Evolutionary conservation across 2,888 invertebrate species (phyloP).

Genomic region (Drosophila borealis): DNA sequence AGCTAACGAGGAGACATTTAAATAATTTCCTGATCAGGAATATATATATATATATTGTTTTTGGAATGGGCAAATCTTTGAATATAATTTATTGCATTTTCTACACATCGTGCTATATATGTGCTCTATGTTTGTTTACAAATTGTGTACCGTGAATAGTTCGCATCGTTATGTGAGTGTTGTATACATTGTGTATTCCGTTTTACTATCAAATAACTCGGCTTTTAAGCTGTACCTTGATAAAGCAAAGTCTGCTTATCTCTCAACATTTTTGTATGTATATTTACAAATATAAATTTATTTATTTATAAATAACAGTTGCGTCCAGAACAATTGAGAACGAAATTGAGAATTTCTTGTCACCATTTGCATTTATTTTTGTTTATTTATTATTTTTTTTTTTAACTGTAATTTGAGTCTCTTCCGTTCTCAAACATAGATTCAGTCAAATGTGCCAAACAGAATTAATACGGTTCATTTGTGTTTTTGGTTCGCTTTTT

Average conservation of each 20-base stretch:
- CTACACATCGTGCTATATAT: background rate
- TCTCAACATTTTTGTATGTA: background rate
- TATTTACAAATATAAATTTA: background rate
- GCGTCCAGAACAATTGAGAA: background rate
- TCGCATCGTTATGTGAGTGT: background rate
- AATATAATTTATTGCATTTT: too few species aligned
- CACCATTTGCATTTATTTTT: background rate
- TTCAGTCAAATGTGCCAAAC: background rate
- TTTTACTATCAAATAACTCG: constrained; percentile 2
- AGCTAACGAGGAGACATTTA: too few species aligned
- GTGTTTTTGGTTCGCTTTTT: background rate
- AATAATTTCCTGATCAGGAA: too few species aligned
- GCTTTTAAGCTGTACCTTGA: constrained; percentile 20
- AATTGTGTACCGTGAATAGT: background rate
- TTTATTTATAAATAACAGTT: background rate
- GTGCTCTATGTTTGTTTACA: background rate
- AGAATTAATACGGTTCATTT: too few species aligned
- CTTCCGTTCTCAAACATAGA: background rate
- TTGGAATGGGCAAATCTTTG: too few species aligned
- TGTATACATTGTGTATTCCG: background rate
- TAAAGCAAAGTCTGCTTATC: constrained; percentile 25
- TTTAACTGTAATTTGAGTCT: constrained; percentile 4
- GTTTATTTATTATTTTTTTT: background rate
- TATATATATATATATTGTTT: too few species aligned
- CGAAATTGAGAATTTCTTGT: constrained; percentile 1